Base-by-base conservation (phyloP, 2,888 invertebrate genomes). In the Cotesia congregata region DNA sequence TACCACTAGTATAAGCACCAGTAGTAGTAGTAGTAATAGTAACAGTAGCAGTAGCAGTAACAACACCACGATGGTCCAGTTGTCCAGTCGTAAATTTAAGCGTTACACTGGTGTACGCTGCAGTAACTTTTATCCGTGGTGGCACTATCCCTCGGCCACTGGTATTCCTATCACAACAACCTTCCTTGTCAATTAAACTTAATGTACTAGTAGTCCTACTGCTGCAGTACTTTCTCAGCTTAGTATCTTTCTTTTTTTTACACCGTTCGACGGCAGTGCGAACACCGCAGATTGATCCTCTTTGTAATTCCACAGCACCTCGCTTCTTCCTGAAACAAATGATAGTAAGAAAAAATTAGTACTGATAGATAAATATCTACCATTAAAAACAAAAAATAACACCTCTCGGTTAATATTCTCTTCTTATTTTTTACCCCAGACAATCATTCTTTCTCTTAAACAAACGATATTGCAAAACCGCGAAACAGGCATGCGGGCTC, bases 151-250 rank as follows among this genome's bases (percentile, higher is more conserved):
- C 62, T 39, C 59, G 65, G 64, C 74, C 67, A 70, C 70, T 59
- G 12, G 38, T 50, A 12, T 7, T 62, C 12, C 71, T 64, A 77
- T 72, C 80, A 78, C 74, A 77, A 72, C 75, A 77, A 77, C 77
- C 78, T 81, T 77, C 69, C 75, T 82, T 85, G 86, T 86, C 87
- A 87, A 87, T 87, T 86, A 87, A 79, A 80, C 78, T 78, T 84
- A 83, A 85, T 84, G 83, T 82, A 84, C 81, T 84, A 82, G 79
- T 84, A 82, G 79, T 81, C 79, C 81, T 80, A 81, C 50, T 12
- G 12, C 81, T 80, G 81, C 50, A 50, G 12, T 50, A 1, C 50
- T 50, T 86, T 83, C 84, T 82, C 80, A 75, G 72, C 2, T 17
- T 30, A 74, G 75, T 79, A 78, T 82, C 71, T 75, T 65, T 70